A percentile compares a stretch with the other conserved stretches of the same genome.
phyloP scores from a whole-genome alignment of 2,888 invertebrate genomes.

The Autographa pulchrina region DNA sequence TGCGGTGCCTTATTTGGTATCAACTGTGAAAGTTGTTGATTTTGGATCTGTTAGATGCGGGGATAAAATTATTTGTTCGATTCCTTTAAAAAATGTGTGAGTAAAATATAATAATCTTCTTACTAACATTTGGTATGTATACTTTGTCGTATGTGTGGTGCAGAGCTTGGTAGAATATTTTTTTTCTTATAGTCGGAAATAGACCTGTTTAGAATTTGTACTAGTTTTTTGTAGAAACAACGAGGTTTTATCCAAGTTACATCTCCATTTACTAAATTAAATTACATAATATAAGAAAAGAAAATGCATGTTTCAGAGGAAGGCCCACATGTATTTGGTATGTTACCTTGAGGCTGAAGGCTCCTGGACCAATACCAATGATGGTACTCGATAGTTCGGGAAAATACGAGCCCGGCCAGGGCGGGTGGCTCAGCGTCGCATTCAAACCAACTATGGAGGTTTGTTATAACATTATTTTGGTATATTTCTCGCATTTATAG shows the following conservation, averaged over 20 bases:
- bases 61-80: constrained; percentile 86
- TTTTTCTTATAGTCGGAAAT: not conserved
- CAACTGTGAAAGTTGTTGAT: constrained; percentile 81
- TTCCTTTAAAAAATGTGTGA: constrained; percentile 90
- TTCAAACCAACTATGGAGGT: constrained; percentile 89
- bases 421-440: constrained; percentile 86
- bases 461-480: constrained; percentile 1
- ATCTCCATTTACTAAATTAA: not conserved
- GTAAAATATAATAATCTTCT: constrained; percentile 52
- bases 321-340: constrained; percentile 89
- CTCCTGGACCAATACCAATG: constrained; percentile 74
- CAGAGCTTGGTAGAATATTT: too few species aligned
- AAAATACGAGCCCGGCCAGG: constrained; percentile 84
- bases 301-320: constrained; percentile 78
- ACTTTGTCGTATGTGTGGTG: too few species aligned
- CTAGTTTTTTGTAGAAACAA: not conserved
- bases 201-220: not conserved
- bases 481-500: constrained; percentile 7
- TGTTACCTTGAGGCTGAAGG: constrained; percentile 78
- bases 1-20: constrained; percentile 88
- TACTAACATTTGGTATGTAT: not conserved
- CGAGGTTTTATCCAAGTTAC: not conserved
- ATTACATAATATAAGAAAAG: not conserved
- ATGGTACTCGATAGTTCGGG: constrained; percentile 81
- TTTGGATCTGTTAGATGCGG: constrained; percentile 90